Base-by-base conservation (phyloP, 2,113 vertebrate species). In the Anhinga rufa region DNA sequence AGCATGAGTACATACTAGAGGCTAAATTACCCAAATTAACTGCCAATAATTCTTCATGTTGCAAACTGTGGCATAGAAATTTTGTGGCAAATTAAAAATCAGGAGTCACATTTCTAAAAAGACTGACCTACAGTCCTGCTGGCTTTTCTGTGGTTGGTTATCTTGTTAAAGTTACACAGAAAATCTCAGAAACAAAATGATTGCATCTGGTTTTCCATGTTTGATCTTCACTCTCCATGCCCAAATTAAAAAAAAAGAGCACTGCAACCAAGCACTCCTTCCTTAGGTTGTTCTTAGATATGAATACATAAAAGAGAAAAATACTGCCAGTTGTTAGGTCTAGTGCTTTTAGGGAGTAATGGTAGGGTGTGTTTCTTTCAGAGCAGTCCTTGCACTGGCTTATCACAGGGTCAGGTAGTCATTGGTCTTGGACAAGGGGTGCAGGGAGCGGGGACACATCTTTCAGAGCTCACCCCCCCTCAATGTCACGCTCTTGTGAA, bases 401-500 rank as follows among this genome's bases (percentile, higher is more conserved):
- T 12, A 26, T 69, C 49, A 17, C 21, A 44, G 8, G 9, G 17
- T 7, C n/a, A 25, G 0, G 0, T 0, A 68, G 48, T 12, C 5
- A 0, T 5, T 29, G 25, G 12, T 42, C 31, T 49, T 49, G 28
- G 40, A 44, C 0, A 5, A n/a, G 24, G 36, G 22, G 24, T 32
- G 19, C 7, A 52, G 48, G 38, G 40, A 61, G 7, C 1, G 2
- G 18, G 18, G 28, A 3, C 4, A 2, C 8, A 1, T 17, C 34
- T 76, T 74, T 26, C 2, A 4, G 66, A 65, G 31, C 65, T 85
- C 57, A 36, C 2, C 13, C 8, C 6, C 11, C 29, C 29, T 11
- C 61, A 20, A 4, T 1, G 1, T 20, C 31, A 34, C 2, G 3
- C 19, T 72, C 31, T 28, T 38, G 26, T 29, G 40, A 64, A 82